Conservation (phyloP, 2,797 vertebrate genomes). For the Crocidura indochinensis region DNA sequence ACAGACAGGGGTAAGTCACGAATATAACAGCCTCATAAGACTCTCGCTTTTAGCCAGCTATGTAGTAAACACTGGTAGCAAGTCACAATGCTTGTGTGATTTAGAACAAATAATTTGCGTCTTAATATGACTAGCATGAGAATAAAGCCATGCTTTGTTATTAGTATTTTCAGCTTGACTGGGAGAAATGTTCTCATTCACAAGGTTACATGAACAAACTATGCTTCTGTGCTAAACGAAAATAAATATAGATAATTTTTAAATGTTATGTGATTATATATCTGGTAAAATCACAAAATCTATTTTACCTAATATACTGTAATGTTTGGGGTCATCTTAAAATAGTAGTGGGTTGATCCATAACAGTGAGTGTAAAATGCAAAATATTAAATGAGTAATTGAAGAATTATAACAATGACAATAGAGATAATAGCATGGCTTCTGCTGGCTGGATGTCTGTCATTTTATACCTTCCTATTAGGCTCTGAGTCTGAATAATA, state of each 20-base stretch:
- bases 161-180: neutral
- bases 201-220: neutral
- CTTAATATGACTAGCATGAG: neutral
- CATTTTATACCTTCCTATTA: conserved; percentile 5
- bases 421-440: neutral
- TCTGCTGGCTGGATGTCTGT: neutral
- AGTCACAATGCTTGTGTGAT: neutral
- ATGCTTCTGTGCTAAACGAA: neutral
- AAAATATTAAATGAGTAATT: neutral
- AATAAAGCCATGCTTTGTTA: neutral
- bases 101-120: neutral
- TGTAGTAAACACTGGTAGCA: neutral
- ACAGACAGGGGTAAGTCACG: conserved; percentile 96
- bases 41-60: neutral
- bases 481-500: neutral
- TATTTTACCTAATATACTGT: neutral
- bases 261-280: neutral
- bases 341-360: neutral
- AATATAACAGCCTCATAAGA: neutral
- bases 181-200: neutral
- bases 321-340: conserved; percentile 44
- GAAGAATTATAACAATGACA: neutral
- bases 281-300: neutral
- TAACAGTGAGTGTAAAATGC: neutral
- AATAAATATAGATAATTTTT: conserved; percentile 9